These are phyloP conservation scores for Apogon hyalosoma DNA, from an alignment of 2,797 vertebrate species.

Conservation along the genomic window DNA sequence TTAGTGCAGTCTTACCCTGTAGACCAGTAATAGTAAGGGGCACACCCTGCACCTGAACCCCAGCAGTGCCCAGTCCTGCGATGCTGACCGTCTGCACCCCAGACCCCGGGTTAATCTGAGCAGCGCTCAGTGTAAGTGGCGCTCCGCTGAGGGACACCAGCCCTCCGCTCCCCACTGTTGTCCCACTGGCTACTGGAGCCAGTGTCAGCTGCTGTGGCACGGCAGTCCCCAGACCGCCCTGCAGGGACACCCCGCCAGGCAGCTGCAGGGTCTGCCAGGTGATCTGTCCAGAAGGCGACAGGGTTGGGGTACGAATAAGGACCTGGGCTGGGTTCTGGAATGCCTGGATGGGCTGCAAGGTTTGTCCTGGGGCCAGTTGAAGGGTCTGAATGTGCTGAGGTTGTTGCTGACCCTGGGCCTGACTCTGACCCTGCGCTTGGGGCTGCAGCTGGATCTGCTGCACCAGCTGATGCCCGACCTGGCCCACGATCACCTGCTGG, in stretches of 20 bases:
- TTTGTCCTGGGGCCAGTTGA: slow-evolving; percentile 95
- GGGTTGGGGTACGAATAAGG: slow-evolving; percentile 95
- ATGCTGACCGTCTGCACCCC: slow-evolving; percentile 98
- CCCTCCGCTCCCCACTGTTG: slow-evolving; percentile 90
- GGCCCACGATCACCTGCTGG: slow-evolving; percentile 95
- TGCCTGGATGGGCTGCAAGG: slow-evolving; percentile 94
- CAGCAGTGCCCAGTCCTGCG: slow-evolving; percentile 91
- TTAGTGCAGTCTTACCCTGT: slow-evolving; percentile 87
- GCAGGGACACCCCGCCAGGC: slow-evolving; percentile 90
- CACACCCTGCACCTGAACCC: slow-evolving; percentile 96
- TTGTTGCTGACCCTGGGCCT: slow-evolving; percentile 83
- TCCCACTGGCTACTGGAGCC: slow-evolving; percentile 91
- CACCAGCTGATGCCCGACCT: slow-evolving; percentile 92
- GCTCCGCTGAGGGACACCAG: slow-evolving; percentile 93
- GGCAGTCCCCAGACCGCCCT: slow-evolving; percentile 92
- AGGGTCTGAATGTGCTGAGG: slow-evolving; percentile 86
- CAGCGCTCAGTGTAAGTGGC: slow-evolving; percentile 94
- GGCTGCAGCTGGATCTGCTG: slow-evolving; percentile 96
- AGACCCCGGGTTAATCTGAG: slow-evolving; percentile 95
- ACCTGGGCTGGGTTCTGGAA: slow-evolving; percentile 95
- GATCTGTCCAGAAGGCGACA: slow-evolving; percentile 96
- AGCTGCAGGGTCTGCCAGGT: slow-evolving; percentile 99
- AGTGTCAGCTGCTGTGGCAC: slow-evolving; percentile 94
- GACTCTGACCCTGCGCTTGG: slow-evolving; percentile 89
- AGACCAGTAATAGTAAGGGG: slow-evolving; percentile 97